phyloP scores from a whole-genome alignment of 37 sponge, comb jelly and placozoan species.

The Chondrilla cf. caribensis region DNA sequence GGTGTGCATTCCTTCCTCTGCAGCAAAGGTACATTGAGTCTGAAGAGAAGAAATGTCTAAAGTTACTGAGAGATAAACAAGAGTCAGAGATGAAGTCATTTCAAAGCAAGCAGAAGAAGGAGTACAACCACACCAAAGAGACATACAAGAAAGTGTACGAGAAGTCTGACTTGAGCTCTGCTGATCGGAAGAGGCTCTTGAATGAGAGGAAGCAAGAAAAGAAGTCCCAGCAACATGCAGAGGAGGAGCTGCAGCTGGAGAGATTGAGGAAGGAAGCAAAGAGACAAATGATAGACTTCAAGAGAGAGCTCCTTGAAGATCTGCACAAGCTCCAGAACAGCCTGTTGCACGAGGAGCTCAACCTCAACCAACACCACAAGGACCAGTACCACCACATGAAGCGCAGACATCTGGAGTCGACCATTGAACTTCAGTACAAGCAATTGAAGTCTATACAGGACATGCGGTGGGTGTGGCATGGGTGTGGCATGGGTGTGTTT shows the following conservation, averaged over 20 bases:
- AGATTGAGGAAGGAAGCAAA: constrained; percentile 65
- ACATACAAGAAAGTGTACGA: constrained; percentile 82
- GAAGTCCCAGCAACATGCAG: constrained; percentile 50
- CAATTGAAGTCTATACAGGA: constrained; percentile 86
- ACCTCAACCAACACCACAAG: constrained; percentile 88
- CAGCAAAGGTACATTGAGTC: constrained; percentile 51
- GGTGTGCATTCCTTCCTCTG: too few species aligned
- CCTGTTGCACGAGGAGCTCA: constrained; percentile 87
- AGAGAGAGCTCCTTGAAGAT: constrained; percentile 64
- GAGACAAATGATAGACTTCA: constrained; percentile 63
- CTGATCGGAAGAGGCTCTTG: constrained; percentile 59
- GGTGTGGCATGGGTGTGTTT: too few species aligned
- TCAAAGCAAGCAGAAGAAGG: constrained; percentile 75
- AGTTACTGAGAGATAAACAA: constrained; percentile 60
- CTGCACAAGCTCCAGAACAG: constrained; percentile 76
- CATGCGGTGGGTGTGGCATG: constrained; percentile 34
- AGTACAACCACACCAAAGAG: constrained; percentile 66
- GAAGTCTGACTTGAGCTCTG: constrained; percentile 36
- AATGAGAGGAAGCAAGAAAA: constrained; percentile 76
- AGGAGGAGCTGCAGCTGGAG: constrained; percentile 70
- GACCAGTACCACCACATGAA: constrained; percentile 83
- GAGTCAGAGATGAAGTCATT: constrained; percentile 91
- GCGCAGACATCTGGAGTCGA: constrained; percentile 64
- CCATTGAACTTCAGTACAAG: constrained; percentile 80
- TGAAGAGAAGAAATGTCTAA: constrained; percentile 73